phyloP scores from a whole-genome alignment of 2,113 vertebrate genomes.

The Rhineura floridana region DNA sequence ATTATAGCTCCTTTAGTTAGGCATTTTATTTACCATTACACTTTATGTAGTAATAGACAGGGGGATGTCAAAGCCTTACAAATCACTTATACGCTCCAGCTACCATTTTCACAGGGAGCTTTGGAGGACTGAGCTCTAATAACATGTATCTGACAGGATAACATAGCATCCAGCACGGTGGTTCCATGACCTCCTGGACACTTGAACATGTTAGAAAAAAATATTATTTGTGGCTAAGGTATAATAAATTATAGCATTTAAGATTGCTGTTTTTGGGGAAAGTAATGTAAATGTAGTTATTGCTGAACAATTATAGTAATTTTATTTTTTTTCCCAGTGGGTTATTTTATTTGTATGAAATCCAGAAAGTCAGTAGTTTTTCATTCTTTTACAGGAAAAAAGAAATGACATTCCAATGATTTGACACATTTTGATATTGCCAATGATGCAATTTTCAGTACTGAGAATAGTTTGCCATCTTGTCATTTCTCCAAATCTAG shows the following conservation, averaged over 20 bases:
- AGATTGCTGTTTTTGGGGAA: background rate
- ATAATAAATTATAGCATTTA: background rate
- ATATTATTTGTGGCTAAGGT: background rate
- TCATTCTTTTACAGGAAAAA: background rate
- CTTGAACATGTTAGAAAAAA: background rate
- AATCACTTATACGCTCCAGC: background rate
- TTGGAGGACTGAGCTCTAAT: background rate
- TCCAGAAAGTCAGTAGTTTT: background rate
- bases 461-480: background rate
- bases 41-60: background rate
- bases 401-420: background rate
- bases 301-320: background rate
- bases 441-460: background rate
- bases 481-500: background rate
- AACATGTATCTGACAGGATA: background rate
- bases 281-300: background rate
- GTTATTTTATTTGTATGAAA: background rate
- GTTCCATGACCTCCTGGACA: background rate
- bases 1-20: constrained; percentile 16
- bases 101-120: constrained; percentile 6
- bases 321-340: constrained; percentile 4
- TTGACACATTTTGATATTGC: background rate
- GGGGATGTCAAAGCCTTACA: constrained; percentile 12
- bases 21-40: constrained; percentile 30
- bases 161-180: background rate